phyloP scores from a whole-genome alignment of 2,113 vertebrate species.

The Glaucomys volans region DNA sequence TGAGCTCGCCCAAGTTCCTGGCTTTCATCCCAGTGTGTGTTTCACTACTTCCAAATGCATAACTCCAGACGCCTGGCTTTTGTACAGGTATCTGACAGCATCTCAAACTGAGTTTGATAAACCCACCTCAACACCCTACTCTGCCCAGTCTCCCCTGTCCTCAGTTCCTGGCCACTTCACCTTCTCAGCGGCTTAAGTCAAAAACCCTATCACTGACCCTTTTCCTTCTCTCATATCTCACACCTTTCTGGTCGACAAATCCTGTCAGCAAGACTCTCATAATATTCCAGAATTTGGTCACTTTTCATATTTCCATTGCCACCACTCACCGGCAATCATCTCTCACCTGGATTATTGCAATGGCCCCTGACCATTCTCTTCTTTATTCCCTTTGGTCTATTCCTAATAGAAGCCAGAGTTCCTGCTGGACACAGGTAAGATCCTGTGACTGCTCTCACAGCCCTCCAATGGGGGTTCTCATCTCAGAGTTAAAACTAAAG shows the following conservation, averaged over 20 bases:
- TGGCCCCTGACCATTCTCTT: background rate
- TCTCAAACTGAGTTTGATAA: background rate
- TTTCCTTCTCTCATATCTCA: background rate
- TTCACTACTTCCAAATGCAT: background rate
- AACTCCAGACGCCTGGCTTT: background rate
- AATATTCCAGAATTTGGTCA: background rate
- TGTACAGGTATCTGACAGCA: background rate
- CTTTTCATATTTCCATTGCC: background rate
- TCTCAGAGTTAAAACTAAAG: background rate
- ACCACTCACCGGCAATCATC: background rate
- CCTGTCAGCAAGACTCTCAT: background rate
- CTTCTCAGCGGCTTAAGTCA: background rate
- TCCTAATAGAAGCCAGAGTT: background rate
- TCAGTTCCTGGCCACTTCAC: background rate
- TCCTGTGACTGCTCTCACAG: background rate
- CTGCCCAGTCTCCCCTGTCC: background rate
- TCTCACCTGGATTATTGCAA: background rate
- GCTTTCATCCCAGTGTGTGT: background rate
- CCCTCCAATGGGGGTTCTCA: background rate
- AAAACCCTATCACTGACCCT: background rate
- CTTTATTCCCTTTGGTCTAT: background rate
- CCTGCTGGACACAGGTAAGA: background rate
- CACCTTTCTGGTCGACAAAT: background rate
- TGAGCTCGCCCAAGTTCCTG: background rate
- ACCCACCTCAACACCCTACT: background rate